Conservation (phyloP, 1,140 invertebrate species). For the Acromyrmex charruanus region DNA sequence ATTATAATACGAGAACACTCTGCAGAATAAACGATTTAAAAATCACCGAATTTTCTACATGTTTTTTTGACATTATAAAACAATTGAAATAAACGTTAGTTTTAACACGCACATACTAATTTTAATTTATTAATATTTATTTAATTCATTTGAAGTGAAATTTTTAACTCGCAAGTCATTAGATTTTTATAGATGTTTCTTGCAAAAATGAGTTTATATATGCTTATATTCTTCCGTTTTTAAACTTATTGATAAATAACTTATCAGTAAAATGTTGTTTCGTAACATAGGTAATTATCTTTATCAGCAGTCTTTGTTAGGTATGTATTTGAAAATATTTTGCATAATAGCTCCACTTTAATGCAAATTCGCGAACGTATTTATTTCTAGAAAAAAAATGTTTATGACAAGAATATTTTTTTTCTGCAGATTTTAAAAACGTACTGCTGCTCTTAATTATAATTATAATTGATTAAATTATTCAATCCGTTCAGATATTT, state of each 20-base stretch:
- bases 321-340: neutral
- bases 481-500: neutral
- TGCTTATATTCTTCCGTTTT: neutral
- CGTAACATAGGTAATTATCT: neutral
- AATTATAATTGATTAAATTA: neutral
- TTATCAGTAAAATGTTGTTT: neutral
- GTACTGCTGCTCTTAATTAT: neutral
- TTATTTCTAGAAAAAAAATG: neutral
- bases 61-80: neutral
- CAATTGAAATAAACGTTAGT: neutral
- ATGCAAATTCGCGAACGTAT: neutral
- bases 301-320: neutral
- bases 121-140: neutral
- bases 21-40: neutral
- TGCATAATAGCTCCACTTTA: neutral
- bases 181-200: neutral
- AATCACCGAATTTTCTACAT: neutral
- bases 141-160: neutral
- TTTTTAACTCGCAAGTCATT: neutral
- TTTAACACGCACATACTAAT: neutral
- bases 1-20: slow-evolving; percentile 2
- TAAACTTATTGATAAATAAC: neutral
- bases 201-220: neutral
- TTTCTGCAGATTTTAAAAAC: neutral
- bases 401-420: neutral